Evolutionary conservation across 2,113 vertebrate genomes (phyloP).

Genomic region (Hipposideros armiger): DNA sequence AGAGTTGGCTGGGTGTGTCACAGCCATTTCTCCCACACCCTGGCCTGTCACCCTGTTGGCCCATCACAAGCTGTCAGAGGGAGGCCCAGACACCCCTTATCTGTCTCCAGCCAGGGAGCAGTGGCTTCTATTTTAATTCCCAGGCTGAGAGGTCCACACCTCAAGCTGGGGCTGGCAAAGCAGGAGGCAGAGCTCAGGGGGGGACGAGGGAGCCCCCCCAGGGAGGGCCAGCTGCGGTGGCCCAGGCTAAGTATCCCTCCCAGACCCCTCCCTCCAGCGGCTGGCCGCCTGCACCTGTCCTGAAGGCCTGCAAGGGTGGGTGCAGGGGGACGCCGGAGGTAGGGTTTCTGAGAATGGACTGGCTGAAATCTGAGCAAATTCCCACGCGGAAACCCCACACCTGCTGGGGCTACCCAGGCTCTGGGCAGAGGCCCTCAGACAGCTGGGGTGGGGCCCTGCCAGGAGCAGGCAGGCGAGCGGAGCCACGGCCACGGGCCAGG

Average conservation of each 20-base stretch:
- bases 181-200: background rate
- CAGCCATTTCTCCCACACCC: background rate
- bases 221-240: background rate
- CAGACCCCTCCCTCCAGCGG: background rate
- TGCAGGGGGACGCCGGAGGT: accelerated
- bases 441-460: background rate
- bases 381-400: background rate
- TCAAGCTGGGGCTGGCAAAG: background rate
- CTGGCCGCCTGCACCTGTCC: background rate
- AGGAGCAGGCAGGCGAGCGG: too few species aligned
- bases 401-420: background rate
- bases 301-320: background rate
- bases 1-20: background rate
- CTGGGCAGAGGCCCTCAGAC: background rate
- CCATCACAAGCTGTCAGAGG: background rate
- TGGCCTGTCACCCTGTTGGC: background rate
- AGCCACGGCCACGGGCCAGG: background rate
- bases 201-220: background rate
- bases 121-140: slow-evolving; percentile 76
- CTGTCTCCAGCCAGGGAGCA: background rate
- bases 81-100: slow-evolving; percentile 35
- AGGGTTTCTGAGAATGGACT: slow-evolving; percentile 25
- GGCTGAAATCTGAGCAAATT: slow-evolving; percentile 52
- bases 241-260: background rate
- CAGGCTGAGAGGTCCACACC: background rate